phyloP scores from a whole-genome alignment of 1,140 invertebrate species.

The Cardiocondyla obscurior region DNA sequence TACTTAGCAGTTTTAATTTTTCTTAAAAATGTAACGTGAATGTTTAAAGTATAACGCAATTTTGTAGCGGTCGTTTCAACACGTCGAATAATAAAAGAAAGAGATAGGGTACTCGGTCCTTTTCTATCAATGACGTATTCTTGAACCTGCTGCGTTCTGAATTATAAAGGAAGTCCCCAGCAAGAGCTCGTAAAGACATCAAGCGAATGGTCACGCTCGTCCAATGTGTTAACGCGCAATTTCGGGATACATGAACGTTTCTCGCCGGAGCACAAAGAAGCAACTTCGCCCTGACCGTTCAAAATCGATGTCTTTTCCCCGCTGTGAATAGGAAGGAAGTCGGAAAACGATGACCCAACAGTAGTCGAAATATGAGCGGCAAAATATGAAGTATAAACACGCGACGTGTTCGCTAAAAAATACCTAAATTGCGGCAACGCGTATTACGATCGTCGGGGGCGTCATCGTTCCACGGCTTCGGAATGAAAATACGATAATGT shows the following conservation, averaged over 20 bases:
- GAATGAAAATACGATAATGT: not conserved
- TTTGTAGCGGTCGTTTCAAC: not conserved
- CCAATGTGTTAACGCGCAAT: constrained; percentile 75
- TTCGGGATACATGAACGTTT: constrained; percentile 78
- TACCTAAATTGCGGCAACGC: not conserved
- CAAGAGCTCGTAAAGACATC: constrained; percentile 66
- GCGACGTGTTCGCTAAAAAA: not conserved
- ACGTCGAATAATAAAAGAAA: constrained; percentile 28
- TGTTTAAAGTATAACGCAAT: not conserved
- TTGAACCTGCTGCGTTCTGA: constrained; percentile 50
- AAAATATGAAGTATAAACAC: not conserved
- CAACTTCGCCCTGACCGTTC: not conserved
- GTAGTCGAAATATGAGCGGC: not conserved
- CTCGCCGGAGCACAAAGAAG: constrained; percentile 58
- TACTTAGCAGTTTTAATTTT: not conserved
- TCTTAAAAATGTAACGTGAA: not conserved
- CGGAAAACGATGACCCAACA: not conserved
- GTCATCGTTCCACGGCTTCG: not conserved
- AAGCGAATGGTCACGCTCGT: constrained; percentile 69
- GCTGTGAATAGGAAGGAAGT: constrained; percentile 24
- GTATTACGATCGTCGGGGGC: not conserved
- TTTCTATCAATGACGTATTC: not conserved
- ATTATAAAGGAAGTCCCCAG: not conserved
- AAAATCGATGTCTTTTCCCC: not conserved
- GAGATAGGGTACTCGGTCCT: not conserved